These are phyloP conservation scores for Guaruba guarouba DNA, from an alignment of 2,113 vertebrate species.

Conservation along the genomic window DNA sequence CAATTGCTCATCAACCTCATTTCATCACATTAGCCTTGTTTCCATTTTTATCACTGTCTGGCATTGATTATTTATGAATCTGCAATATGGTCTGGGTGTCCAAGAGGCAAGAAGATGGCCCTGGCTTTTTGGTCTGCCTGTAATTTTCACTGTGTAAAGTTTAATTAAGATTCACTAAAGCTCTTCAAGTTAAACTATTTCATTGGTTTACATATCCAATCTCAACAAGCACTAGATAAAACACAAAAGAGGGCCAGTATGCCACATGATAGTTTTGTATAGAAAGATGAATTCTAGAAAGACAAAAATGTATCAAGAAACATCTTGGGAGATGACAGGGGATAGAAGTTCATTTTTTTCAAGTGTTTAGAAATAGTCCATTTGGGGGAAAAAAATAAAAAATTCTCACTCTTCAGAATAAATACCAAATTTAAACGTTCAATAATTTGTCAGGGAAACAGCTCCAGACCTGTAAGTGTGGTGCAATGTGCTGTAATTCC, in stretches of 20 bases:
- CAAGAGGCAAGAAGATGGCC: neutral
- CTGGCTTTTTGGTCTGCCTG: accelerated
- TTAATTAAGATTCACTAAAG: neutral
- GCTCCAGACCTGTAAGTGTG: neutral
- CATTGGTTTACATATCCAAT: neutral
- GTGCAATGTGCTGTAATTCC: neutral
- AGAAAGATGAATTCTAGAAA: neutral
- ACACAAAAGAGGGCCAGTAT: neutral
- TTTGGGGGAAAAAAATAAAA: accelerated
- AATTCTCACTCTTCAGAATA: neutral
- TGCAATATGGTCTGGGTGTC: neutral
- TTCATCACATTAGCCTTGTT: neutral
- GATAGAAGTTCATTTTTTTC: neutral
- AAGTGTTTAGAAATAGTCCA: neutral
- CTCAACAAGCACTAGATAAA: neutral
- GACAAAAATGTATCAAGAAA: neutral
- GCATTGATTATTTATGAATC: neutral
- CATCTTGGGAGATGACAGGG: neutral
- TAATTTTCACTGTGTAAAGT: neutral
- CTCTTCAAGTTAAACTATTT: neutral
- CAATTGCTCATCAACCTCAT: neutral
- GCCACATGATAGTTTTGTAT: too few relatives aligned
- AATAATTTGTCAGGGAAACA: neutral
- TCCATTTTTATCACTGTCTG: neutral
- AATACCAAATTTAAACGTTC: neutral